phyloP scores from a whole-genome alignment of 2,797 vertebrate species.

The Fundulus diaphanus region DNA sequence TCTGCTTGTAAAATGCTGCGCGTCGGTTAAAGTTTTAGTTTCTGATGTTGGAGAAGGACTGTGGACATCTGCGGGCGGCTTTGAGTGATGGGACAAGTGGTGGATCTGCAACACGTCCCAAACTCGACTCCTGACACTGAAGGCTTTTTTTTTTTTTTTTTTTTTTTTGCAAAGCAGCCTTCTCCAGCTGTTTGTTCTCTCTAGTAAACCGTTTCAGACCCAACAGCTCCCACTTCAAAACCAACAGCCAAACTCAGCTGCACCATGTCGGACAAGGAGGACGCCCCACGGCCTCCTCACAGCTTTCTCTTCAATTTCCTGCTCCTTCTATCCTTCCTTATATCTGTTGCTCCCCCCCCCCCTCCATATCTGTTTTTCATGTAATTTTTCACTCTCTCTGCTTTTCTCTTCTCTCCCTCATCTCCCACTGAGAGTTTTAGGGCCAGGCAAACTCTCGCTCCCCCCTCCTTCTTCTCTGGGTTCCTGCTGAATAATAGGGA shows the following conservation, averaged over 20 bases:
- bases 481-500: constrained; percentile 83
- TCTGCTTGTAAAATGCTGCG: constrained; percentile 37
- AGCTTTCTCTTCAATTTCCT: constrained; percentile 49
- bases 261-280: constrained; percentile 35
- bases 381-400: constrained; percentile 68
- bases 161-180: constrained; percentile 48
- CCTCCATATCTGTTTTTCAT: constrained; percentile 74
- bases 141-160: constrained; percentile 55
- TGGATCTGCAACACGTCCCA: constrained; percentile 35
- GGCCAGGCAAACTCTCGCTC: constrained; percentile 50
- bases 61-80: constrained; percentile 41
- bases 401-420: constrained; percentile 51
- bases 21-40: constrained; percentile 41
- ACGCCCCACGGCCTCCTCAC: constrained; percentile 26
- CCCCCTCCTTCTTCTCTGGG: constrained; percentile 38
- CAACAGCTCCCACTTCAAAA: constrained; percentile 51
- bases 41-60: constrained; percentile 51
- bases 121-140: constrained; percentile 56
- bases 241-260: constrained; percentile 34
- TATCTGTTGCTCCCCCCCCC: constrained; percentile 57
- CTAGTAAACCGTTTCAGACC: constrained; percentile 46
- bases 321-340: constrained; percentile 34
- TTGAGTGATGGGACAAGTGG: constrained; percentile 75
- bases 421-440: constrained; percentile 71
- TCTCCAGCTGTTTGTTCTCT: constrained; percentile 75